These are phyloP conservation scores for Gadopsis bispinosus DNA, from an alignment of 2,797 vertebrate species.

Conservation along the genomic window DNA sequence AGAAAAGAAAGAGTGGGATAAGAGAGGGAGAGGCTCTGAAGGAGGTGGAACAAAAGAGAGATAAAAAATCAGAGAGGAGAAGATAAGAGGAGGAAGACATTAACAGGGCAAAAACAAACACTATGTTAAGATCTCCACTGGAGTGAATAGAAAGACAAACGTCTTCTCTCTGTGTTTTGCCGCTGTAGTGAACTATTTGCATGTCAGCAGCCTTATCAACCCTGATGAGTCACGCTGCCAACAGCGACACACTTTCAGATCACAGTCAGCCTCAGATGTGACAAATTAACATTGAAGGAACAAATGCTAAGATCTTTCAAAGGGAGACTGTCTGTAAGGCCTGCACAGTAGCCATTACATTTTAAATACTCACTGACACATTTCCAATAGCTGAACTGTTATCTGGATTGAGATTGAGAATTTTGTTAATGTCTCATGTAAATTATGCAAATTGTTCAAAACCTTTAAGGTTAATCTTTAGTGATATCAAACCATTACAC, in stretches of 20 bases:
- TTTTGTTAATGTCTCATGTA: not conserved
- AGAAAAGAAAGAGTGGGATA: not conserved
- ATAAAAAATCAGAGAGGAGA: conserved; percentile 11
- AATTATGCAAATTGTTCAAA: not conserved
- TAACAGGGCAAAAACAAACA: not conserved
- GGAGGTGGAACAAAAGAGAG: conserved; percentile 13
- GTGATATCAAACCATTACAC: not conserved
- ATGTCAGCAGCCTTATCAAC: conserved; percentile 68
- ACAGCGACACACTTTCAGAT: conserved; percentile 26
- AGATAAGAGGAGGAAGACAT: conserved; percentile 9
- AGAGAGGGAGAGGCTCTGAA: conserved; percentile 13
- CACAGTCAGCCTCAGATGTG: not conserved
- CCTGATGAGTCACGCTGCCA: conserved; percentile 59
- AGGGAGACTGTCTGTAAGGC: not conserved
- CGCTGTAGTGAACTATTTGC: conserved; percentile 61
- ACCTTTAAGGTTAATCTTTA: not conserved
- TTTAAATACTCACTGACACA: not conserved
- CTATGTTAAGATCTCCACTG: not conserved
- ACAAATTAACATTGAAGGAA: not conserved
- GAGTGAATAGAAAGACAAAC: not conserved
- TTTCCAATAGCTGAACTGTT: not conserved
- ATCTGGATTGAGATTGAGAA: not conserved
- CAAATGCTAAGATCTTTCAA: not conserved
- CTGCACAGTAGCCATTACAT: not conserved
- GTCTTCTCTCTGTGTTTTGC: conserved; percentile 26